These are phyloP conservation scores for Stegodyphus mimosarum DNA, from an alignment of 1,140 invertebrate species.

Conservation along the genomic window DNA sequence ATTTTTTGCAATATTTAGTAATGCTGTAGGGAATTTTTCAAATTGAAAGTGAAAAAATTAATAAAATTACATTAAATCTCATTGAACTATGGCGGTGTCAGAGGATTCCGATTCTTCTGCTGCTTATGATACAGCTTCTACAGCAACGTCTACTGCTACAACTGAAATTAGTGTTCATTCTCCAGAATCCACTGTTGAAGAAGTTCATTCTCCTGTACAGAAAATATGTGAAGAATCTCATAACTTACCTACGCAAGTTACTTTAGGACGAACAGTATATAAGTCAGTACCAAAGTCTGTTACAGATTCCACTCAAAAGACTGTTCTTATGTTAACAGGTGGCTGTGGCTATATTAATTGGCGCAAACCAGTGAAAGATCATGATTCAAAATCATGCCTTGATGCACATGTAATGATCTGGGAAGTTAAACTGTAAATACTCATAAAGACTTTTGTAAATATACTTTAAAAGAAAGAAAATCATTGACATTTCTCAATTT, in stretches of 20 bases:
- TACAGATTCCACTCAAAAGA: constrained; percentile 68
- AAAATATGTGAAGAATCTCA: constrained; percentile 41
- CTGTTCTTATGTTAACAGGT: constrained; percentile 86
- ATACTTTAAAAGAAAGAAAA: background rate
- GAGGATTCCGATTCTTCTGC: constrained; percentile 83
- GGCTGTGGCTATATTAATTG: constrained; percentile 88
- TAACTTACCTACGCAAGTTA: constrained; percentile 50
- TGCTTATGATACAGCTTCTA: constrained; percentile 78
- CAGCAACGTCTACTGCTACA: constrained; percentile 73
- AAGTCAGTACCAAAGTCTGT: constrained; percentile 34
- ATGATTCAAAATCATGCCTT: constrained; percentile 71
- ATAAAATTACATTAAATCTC: too few species aligned
- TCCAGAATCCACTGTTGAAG: constrained; percentile 54
- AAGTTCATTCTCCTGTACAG: constrained; percentile 44
- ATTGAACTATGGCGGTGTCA: constrained; percentile 76
- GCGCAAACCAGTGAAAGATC: constrained; percentile 65
- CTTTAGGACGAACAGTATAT: constrained; percentile 35
- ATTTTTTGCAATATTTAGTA: too few species aligned
- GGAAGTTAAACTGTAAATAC: constrained; percentile 84
- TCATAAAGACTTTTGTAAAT: background rate
- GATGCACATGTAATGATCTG: constrained; percentile 89
- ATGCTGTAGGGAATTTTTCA: too few species aligned
- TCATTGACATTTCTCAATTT: too few species aligned
- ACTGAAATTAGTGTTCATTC: constrained; percentile 72
- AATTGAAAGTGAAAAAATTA: too few species aligned